Evolutionary conservation across 2,888 invertebrate genomes (phyloP), one percentile per base, ranked within the genome.

Genomic region (Pilophorus perplexus): DNA sequence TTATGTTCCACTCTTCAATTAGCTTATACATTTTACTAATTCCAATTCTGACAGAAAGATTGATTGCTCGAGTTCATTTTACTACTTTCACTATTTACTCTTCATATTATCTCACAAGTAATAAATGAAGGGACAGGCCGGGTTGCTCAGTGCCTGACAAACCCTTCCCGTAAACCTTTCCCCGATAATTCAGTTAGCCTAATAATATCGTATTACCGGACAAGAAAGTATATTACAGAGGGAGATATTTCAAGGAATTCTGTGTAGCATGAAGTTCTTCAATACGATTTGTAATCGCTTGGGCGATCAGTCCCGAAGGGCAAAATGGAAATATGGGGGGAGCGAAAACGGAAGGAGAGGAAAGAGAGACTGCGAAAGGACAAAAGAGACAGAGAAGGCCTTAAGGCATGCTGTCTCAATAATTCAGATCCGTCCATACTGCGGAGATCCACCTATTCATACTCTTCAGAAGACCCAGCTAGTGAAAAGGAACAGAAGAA

Each of bases 391-490:
- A 16, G 55, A 12, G 14, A 55, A 55, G 22, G 55, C 55, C 38
- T 38, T 16, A n/a, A 22, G 55, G 55, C 38, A 38, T 55, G 38
- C 55, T 55, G 55, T 55, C 55, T 55, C 55, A 55, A 55, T 55
- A 37, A 55, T 55, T 55, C 23, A 22, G 23, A 55, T 38, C 55
- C 55, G 23, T 55, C 55, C 55, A 38, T 55, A 40, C 55, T 3
- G 55, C 55, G n/a, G n/a, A n/a, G n/a, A n/a, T n/a, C n/a, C n/a
- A n/a, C n/a, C n/a, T 38, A 55, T 55, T 55, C 55, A 55, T 55
- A 38, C 38, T 38, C 38, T 55, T 25, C 20, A 23, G 23, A 20
- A 40, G 22, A 38, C 33, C 38, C 40, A 37, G 12, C 40, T 33
- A 38, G 33, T 55, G 55, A 55, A 22, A 38, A 38, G 40, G 22